Evolutionary conservation across 1,140 invertebrate species (phyloP).

Genomic region (Atta texana): DNA sequence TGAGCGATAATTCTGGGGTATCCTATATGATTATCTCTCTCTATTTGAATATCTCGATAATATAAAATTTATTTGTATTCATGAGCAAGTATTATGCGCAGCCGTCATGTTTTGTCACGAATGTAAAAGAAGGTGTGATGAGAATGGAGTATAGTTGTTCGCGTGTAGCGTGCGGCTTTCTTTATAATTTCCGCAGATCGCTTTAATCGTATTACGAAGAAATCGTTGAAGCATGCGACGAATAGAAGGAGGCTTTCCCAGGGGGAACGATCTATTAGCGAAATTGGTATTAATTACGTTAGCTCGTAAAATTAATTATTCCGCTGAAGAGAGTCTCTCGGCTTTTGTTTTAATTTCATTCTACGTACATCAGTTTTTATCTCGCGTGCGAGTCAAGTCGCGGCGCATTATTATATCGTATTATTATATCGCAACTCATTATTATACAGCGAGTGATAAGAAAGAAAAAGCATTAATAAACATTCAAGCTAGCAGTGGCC

Average conservation of each 20-base stretch:
- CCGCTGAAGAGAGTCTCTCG: not conserved
- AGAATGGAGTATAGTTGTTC: conserved; percentile 13
- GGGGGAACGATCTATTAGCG: conserved; percentile 42
- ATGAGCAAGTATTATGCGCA: conserved; percentile 31
- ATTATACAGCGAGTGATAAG: conserved; percentile 4
- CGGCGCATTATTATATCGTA: conserved; percentile 37
- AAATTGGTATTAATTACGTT: conserved; percentile 55
- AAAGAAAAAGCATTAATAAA: conserved; percentile 39
- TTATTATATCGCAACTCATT: conserved; percentile 42
- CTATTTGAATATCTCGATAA: conserved; percentile 2
- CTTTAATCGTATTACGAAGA: conserved; percentile 35
- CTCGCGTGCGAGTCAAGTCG: conserved; percentile 40
- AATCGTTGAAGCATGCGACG: conserved; percentile 51
- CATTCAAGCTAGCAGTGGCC: not conserved
- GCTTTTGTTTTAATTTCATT: conserved; percentile 53
- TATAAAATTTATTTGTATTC: conserved; percentile 31
- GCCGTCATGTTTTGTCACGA: conserved; percentile 45
- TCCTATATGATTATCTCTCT: no score
- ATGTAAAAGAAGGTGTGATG: conserved; percentile 12
- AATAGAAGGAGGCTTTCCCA: conserved; percentile 25
- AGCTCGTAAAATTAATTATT: conserved; percentile 48
- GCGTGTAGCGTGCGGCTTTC: conserved; percentile 52
- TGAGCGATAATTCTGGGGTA: not conserved
- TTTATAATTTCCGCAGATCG: conserved; percentile 57
- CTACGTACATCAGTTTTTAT: conserved; percentile 39